A percentile compares a stretch with the other conserved stretches of the same genome.
Conservation (phyloP, 2,888 invertebrate species). For the Argyresthia albistria region DNA sequence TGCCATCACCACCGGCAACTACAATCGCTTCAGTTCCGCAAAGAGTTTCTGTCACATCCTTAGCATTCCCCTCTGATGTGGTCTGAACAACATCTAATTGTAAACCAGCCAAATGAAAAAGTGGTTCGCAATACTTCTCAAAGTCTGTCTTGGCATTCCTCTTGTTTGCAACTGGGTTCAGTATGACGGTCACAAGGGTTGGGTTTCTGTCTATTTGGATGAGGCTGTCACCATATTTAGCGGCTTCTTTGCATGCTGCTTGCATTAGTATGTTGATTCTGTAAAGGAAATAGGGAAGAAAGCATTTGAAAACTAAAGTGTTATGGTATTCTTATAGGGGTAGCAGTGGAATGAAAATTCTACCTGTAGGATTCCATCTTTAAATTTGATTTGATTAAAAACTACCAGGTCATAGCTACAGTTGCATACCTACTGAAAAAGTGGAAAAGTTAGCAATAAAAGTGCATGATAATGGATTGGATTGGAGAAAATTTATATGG, state of each 20-base stretch:
- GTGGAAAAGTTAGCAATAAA: neutral
- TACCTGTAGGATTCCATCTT: neutral
- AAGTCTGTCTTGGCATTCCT: constrained; percentile 79
- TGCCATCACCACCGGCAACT: constrained; percentile 96
- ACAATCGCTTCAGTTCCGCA: constrained; percentile 87
- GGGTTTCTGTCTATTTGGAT: constrained; percentile 74
- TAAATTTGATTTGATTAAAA: neutral
- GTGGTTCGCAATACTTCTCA: constrained; percentile 93
- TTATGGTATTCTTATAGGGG: neutral
- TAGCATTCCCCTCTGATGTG: constrained; percentile 90
- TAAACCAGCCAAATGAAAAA: constrained; percentile 92
- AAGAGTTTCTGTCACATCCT: constrained; percentile 83
- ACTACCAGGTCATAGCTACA: neutral
- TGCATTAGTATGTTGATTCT: constrained; percentile 86
- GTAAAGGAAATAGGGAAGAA: constrained; percentile 2
- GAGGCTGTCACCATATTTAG: constrained; percentile 77
- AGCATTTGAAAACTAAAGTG: neutral
- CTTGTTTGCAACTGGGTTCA: constrained; percentile 92
- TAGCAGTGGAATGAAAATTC: neutral
- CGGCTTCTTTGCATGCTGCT: constrained; percentile 84
- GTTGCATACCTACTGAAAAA: neutral
- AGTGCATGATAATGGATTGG: neutral
- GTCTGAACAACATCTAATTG: constrained; percentile 81
- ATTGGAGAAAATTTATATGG: neutral
- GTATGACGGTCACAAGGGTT: constrained; percentile 85